Conservation (phyloP, 2,888 invertebrate genomes). For the Lasioglossum calceatum region DNA sequence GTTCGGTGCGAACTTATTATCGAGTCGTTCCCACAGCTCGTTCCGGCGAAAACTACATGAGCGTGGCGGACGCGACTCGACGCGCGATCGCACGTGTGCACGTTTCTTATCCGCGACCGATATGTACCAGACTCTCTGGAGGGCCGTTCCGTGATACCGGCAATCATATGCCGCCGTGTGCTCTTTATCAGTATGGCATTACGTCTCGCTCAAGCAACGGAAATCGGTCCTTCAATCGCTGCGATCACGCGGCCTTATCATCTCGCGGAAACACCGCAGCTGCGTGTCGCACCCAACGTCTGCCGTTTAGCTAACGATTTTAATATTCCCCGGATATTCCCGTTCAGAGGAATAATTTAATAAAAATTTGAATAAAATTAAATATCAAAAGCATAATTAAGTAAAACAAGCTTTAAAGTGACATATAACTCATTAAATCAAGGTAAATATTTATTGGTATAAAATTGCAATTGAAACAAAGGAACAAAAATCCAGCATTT, state of each 20-base stretch:
- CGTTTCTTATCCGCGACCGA: slow-evolving; percentile 35
- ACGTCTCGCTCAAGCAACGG: slow-evolving; percentile 22
- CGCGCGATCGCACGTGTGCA: slow-evolving; percentile 27
- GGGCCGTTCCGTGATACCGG: slow-evolving; percentile 39
- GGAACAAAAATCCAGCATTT: too few relatives aligned
- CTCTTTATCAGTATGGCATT: slow-evolving; percentile 46
- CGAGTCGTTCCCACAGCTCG: slow-evolving; percentile 47
- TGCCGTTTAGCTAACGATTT: neutral
- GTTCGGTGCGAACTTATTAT: slow-evolving; percentile 46
- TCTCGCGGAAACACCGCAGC: neutral
- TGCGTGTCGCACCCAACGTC: neutral
- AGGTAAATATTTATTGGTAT: too few relatives aligned
- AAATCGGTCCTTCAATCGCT: slow-evolving; percentile 33
- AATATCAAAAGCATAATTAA: too few relatives aligned
- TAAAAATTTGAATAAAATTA: too few relatives aligned
- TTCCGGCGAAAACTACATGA: slow-evolving; percentile 12
- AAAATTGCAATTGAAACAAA: too few relatives aligned
- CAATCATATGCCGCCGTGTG: slow-evolving; percentile 36
- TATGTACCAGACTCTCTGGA: slow-evolving; percentile 24
- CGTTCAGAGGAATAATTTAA: too few relatives aligned
- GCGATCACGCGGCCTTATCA: slow-evolving; percentile 30
- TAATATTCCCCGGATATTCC: too few relatives aligned
- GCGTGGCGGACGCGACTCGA: neutral
- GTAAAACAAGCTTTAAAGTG: too few relatives aligned
- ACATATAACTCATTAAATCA: too few relatives aligned